Conservation (phyloP, 2,113 vertebrate species). For the Osmerus eperlanus region DNA sequence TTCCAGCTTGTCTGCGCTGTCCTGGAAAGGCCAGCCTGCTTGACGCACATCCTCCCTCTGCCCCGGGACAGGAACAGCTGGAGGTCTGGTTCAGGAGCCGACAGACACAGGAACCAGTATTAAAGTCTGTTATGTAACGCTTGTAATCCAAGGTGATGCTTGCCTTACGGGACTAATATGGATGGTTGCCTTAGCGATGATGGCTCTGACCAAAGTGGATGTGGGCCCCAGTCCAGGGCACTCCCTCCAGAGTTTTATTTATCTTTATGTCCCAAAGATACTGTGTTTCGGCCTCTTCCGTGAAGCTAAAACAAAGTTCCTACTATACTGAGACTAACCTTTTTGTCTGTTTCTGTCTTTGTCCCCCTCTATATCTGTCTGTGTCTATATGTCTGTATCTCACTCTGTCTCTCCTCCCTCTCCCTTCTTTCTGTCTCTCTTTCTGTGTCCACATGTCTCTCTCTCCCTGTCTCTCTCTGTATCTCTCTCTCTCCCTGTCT, state of each 20-base stretch:
- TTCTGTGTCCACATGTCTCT: too few species aligned
- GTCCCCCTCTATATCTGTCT: not conserved
- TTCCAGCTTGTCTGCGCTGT: slow-evolving; percentile 11
- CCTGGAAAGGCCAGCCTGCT: slow-evolving; percentile 31
- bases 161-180: slow-evolving; percentile 44
- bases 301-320: too few species aligned
- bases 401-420: not conserved
- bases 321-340: too few species aligned
- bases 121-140: slow-evolving; percentile 58
- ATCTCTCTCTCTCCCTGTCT: too few species aligned
- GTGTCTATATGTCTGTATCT: too few species aligned
- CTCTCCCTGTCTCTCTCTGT: too few species aligned
- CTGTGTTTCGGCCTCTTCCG: too few species aligned
- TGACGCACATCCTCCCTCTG: slow-evolving; percentile 82
- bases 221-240: too few species aligned
- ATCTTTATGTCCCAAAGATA: too few species aligned
- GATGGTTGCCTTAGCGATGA: not conserved
- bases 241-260: too few species aligned
- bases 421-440: slow-evolving; percentile 19
- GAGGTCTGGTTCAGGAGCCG: slow-evolving; percentile 26
- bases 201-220: too few species aligned
- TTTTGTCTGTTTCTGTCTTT: too few species aligned
- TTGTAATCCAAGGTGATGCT: slow-evolving; percentile 56
- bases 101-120: slow-evolving; percentile 9
- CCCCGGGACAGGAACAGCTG: slow-evolving; percentile 49